Conservation (phyloP, 2,888 invertebrate genomes). For the Eulithis testata region DNA sequence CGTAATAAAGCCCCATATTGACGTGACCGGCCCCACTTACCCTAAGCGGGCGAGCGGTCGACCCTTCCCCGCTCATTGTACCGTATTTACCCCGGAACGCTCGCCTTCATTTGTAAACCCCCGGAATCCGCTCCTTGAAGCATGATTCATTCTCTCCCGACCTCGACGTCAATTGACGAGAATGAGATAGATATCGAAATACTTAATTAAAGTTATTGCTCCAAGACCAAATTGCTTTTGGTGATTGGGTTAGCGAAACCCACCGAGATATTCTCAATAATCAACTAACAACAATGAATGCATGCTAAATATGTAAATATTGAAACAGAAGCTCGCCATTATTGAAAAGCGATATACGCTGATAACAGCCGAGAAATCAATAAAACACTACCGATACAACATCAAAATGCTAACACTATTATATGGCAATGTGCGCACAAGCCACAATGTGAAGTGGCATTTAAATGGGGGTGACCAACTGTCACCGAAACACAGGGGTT, state of each 20-base stretch:
- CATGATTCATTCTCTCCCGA: constrained; percentile 80
- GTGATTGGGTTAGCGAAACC: constrained; percentile 19
- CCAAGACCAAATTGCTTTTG: constrained; percentile 28
- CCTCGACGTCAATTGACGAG: constrained; percentile 70
- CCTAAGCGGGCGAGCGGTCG: constrained; percentile 72
- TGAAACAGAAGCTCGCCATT: constrained; percentile 7
- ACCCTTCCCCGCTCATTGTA: constrained; percentile 82
- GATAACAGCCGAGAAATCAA: constrained; percentile 31
- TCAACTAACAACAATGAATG: background rate
- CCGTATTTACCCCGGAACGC: constrained; percentile 80
- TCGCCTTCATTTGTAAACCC: constrained; percentile 81
- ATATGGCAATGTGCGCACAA: constrained; percentile 76
- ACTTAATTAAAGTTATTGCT: constrained; percentile 52
- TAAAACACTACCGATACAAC: constrained; percentile 57
- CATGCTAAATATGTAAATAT: background rate
- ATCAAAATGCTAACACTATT: constrained; percentile 69
- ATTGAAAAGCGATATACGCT: constrained; percentile 15
- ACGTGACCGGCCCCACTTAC: constrained; percentile 82
- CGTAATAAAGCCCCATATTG: constrained; percentile 81
- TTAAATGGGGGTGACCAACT: constrained; percentile 84
- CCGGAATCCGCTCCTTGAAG: constrained; percentile 81
- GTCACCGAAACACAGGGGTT: constrained; percentile 78
- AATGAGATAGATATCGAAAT: constrained; percentile 63
- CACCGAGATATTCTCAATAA: background rate
- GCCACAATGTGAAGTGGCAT: constrained; percentile 82